Evolutionary conservation across 2,113 vertebrate species (phyloP), one percentile per base, ranked within the genome.

Genomic region (Columba janthina): DNA sequence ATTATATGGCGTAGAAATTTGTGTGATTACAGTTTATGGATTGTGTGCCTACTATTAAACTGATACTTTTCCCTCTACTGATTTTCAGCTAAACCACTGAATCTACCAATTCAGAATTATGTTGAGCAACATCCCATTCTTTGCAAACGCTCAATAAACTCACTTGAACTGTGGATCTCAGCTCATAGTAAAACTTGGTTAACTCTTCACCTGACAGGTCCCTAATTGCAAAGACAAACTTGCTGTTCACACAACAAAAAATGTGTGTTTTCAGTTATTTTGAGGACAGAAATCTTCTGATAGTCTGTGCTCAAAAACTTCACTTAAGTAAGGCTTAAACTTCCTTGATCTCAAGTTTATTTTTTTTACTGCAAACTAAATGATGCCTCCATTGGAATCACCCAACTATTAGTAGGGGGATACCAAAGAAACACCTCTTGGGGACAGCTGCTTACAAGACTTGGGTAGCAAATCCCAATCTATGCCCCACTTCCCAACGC

Each of bases 21-120:
- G 21, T 16, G 42, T 14, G 6, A 4, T 34, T 34, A 12, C 20
- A 5, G 6, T 9, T 65, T 21, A 15, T 0, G 1, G 14, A 5
- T 10, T 32, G 16, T 15, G 17, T 15, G 69, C 40, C 48, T 65
- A 6, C 26, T 32, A 32, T 9, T 34, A 29, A 81, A 86, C 46
- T 3, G 3, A 8, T 12, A 24, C 18, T 70, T 69, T 74, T n/a
- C 28, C 9, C 10, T 61, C 50, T 53, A 36, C 48, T 2, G 11
- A 25, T 48, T 83, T 80, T 60, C 29, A 25, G 34, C 32, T 18
- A 73, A 83, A 64, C 22, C 22, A 40, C 25, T 11, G 8, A 56
- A 70, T 6, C 28, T 9, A 70, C 66, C 7, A 16, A 34, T 21
- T 29, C 62, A 31, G 12, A 78, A 42, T 5, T 19, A 57, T 0